Evolutionary conservation across 1,140 invertebrate species (phyloP).

Genomic region (Brachionus paranguensis): DNA sequence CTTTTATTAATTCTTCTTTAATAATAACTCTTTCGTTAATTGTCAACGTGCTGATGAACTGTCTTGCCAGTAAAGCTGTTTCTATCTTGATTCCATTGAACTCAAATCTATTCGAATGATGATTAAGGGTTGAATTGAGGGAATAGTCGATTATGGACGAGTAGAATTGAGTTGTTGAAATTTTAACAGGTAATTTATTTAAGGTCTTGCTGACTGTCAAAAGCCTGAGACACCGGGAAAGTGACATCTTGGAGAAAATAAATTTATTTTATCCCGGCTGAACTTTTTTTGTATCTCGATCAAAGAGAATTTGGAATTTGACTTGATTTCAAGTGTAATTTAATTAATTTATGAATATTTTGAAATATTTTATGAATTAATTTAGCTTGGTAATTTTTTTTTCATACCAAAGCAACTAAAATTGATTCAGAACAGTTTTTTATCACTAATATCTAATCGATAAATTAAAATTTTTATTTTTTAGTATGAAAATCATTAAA

Average conservation of each 20-base stretch:
- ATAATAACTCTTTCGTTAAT: slow-evolving; percentile 17
- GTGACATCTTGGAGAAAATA: neutral
- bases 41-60: slow-evolving; percentile 26
- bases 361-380: slow-evolving; percentile 26
- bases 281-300: neutral
- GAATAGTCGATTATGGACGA: neutral
- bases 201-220: neutral
- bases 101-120: neutral
- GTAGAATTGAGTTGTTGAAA: neutral
- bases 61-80: neutral
- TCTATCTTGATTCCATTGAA: neutral
- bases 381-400: neutral
- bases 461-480: neutral
- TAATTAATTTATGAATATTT: neutral
- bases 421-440: neutral
- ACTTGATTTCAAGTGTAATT: neutral
- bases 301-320: neutral
- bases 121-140: neutral
- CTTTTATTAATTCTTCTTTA: slow-evolving; percentile 22
- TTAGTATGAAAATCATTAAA: neutral
- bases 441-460: neutral
- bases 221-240: neutral
- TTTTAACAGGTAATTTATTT: neutral
- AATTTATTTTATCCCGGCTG: neutral
- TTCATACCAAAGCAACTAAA: neutral